These are phyloP conservation scores for Cynopterus sphinx DNA, from an alignment of 2,797 vertebrate species.

Conservation along the genomic window DNA sequence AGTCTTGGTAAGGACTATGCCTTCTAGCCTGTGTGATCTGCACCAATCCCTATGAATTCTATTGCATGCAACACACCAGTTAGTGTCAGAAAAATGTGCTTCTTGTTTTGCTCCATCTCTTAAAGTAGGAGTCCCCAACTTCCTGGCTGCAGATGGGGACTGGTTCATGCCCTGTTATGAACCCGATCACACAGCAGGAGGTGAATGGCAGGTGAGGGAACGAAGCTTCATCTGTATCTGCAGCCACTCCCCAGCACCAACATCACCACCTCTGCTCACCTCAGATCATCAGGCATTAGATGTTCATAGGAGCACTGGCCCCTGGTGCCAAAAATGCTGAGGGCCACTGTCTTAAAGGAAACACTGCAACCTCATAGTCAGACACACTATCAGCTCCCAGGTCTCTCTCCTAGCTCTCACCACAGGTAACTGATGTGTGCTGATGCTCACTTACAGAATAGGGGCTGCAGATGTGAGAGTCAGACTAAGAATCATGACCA, in stretches of 20 bases:
- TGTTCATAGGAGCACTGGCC: too few species aligned
- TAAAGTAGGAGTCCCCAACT: too few species aligned
- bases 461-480: background rate
- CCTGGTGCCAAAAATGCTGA: too few species aligned
- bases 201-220: too few species aligned
- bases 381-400: rapidly evolving
- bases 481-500: background rate
- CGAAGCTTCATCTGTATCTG: too few species aligned
- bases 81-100: background rate
- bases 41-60: too few species aligned
- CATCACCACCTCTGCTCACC: too few species aligned
- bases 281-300: too few species aligned
- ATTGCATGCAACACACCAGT: background rate
- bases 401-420: background rate
- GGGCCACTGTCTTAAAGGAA: background rate
- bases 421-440: background rate
- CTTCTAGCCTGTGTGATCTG: background rate
- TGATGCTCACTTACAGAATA: background rate
- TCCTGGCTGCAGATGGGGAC: too few species aligned
- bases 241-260: too few species aligned
- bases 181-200: too few species aligned
- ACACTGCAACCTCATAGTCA: background rate
- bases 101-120: background rate
- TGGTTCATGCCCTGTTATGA: too few species aligned
- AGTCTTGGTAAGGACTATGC: background rate